A percentile compares a stretch with the other conserved stretches of the same genome.
Conservation (phyloP, 2,888 invertebrate species). For the Hyles lineata region DNA sequence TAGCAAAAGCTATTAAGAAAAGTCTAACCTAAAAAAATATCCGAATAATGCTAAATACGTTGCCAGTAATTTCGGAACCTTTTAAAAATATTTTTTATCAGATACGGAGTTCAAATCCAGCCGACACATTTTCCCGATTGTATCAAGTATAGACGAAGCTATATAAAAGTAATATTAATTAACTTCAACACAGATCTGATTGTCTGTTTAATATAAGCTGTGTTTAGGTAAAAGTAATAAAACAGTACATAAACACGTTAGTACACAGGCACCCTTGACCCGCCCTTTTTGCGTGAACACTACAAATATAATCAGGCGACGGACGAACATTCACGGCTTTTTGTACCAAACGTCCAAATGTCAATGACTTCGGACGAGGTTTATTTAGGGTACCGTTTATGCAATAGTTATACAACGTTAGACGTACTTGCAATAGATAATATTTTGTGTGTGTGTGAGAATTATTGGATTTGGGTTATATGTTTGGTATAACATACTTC, state of each 20-base stretch:
- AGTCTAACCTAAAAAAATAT: no score
- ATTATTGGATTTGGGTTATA: neutral
- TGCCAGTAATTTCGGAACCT: no score
- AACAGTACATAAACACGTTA: neutral
- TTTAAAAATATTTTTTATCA: no score
- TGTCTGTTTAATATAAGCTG: neutral
- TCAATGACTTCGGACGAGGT: slow-evolving; percentile 16
- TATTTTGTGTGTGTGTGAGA: neutral
- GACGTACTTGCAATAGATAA: no score
- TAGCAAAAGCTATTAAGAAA: no score
- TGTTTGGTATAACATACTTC: no score
- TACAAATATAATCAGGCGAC: neutral
- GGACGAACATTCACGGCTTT: neutral
- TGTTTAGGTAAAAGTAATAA: neutral
- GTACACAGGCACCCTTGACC: neutral
- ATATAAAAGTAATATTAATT: no score
- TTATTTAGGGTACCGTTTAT: slow-evolving; percentile 5
- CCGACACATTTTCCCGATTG: no score
- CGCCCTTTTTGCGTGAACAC: neutral
- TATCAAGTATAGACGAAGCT: no score
- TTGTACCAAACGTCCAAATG: slow-evolving; percentile 12
- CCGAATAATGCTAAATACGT: no score
- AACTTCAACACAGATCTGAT: no score
- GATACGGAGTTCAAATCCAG: no score
- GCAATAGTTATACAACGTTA: slow-evolving; percentile 4